These are phyloP conservation scores for Homarus americanus DNA, from an alignment of 1,140 invertebrate genomes.

Conservation along the genomic window DNA sequence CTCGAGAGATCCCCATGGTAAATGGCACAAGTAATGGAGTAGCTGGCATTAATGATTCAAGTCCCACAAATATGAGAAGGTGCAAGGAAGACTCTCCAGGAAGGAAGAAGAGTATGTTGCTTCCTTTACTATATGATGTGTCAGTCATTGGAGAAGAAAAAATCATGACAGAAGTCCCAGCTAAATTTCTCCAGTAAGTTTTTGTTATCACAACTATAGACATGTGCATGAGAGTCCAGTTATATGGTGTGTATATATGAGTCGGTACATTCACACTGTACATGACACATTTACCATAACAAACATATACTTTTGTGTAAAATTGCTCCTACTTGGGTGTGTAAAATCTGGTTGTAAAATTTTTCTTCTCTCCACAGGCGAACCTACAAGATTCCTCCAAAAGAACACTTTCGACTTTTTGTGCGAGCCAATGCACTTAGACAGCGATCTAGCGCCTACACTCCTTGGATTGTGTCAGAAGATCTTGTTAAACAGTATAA, in stretches of 20 bases:
- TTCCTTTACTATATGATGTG: conserved; percentile 51
- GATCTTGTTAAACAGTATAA: conserved; percentile 56
- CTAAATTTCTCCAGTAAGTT: conserved; percentile 54
- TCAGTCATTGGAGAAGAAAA: conserved; percentile 49
- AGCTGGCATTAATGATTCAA: conserved; percentile 9
- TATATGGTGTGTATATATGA: background rate
- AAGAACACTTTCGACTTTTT: conserved; percentile 63
- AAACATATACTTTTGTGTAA: background rate
- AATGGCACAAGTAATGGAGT: conserved; percentile 48
- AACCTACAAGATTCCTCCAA: conserved; percentile 59
- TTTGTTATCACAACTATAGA: too few relatives aligned
- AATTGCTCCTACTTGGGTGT: too few relatives aligned
- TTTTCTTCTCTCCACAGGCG: conserved; percentile 34
- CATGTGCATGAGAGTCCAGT: background rate
- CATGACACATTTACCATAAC: too few relatives aligned
- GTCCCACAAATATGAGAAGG: conserved; percentile 5
- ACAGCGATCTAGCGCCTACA: conserved; percentile 51
- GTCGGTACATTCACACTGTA: too few relatives aligned
- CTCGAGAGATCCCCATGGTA: background rate
- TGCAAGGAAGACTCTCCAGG: conserved; percentile 43
- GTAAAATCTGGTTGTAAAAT: too few relatives aligned
- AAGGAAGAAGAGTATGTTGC: conserved; percentile 32
- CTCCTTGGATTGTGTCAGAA: conserved; percentile 59
- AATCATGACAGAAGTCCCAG: conserved; percentile 45
- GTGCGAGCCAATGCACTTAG: conserved; percentile 61